Percentiles rank a stretch among this genome's conserved stretches.
Evolutionary conservation across 53 echinoderm and acorn worm genomes (phyloP).

Genomic region (Luidia sarsii): DNA sequence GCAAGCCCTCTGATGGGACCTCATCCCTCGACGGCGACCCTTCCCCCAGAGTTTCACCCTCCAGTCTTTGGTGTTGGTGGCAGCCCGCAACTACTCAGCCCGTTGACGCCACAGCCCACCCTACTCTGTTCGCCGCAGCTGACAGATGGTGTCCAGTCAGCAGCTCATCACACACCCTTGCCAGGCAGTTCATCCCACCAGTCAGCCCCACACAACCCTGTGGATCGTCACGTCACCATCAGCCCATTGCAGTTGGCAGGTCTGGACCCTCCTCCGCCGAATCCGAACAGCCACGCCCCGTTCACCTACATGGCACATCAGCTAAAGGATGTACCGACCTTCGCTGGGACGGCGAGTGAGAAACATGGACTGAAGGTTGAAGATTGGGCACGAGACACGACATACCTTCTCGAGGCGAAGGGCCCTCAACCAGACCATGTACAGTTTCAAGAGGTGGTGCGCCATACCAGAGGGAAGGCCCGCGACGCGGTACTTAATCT

Average conservation of each 20-base stretch:
- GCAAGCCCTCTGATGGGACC: not conserved
- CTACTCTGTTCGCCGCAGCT: too few relatives aligned
- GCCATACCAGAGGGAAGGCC: constrained; percentile 10
- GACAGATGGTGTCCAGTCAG: too few relatives aligned
- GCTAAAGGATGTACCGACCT: constrained; percentile 19
- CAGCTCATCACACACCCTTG: not conserved
- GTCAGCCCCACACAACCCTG: not conserved
- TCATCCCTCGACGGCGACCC: not conserved
- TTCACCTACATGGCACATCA: constrained; percentile 10
- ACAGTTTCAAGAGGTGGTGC: constrained; percentile 6
- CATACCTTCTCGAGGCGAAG: constrained; percentile 4
- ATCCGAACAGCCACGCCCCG: not conserved
- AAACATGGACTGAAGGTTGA: constrained; percentile 31
- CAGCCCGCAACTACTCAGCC: too few relatives aligned
- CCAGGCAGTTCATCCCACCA: not conserved
- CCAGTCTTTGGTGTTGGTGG: too few relatives aligned
- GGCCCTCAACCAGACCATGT: not conserved
- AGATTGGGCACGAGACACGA: constrained; percentile 36
- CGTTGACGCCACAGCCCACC: too few relatives aligned
- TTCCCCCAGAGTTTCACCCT: too few relatives aligned
- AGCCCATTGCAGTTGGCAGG: constrained; percentile 8
- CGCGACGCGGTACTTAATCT: constrained; percentile 39
- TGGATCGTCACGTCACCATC: not conserved
- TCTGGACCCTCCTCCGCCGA: not conserved
- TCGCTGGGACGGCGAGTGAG: not conserved